phyloP scores from a whole-genome alignment of 2,797 vertebrate genomes.

The Oophaga sylvatica region DNA sequence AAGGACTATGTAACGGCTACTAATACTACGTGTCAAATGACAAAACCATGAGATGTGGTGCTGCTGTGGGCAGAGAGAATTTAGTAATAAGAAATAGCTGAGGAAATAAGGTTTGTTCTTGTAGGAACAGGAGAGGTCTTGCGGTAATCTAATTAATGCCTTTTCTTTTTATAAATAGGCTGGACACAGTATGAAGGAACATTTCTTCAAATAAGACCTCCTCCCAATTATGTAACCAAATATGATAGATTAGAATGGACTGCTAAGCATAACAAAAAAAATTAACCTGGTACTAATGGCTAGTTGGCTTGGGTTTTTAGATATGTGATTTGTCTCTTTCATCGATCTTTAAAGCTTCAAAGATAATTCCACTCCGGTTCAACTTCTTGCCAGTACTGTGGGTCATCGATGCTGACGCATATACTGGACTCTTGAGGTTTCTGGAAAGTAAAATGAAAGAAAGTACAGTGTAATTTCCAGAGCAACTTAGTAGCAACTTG shows the following conservation, averaged over 20 bases:
- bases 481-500: background rate
- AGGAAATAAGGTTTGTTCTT: slow-evolving; percentile 67
- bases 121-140: slow-evolving; percentile 61
- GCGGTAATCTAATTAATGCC: slow-evolving; percentile 62
- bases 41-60: slow-evolving; percentile 58
- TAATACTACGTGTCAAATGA: slow-evolving; percentile 64
- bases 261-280: slow-evolving; percentile 18
- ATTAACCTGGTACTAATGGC: background rate
- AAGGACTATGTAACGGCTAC: slow-evolving; percentile 55
- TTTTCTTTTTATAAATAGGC: slow-evolving; percentile 62
- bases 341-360: slow-evolving; percentile 12
- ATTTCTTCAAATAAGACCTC: slow-evolving; percentile 1
- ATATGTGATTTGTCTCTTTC: slow-evolving; percentile 24
- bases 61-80: slow-evolving; percentile 59
- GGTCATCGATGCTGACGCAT: slow-evolving; percentile 17
- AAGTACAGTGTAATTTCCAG: background rate
- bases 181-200: slow-evolving; percentile 18
- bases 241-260: slow-evolving; percentile 20
- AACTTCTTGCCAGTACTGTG: background rate
- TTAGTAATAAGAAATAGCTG: slow-evolving; percentile 61
- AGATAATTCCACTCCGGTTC: background rate
- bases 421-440: background rate
- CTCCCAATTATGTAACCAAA: slow-evolving; percentile 34
- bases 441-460: background rate
- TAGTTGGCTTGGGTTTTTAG: slow-evolving; percentile 7